Evolutionary conservation across 2,113 vertebrate genomes (phyloP), one percentile per base, ranked within the genome.

Genomic region (Micronycteris hirsuta): DNA sequence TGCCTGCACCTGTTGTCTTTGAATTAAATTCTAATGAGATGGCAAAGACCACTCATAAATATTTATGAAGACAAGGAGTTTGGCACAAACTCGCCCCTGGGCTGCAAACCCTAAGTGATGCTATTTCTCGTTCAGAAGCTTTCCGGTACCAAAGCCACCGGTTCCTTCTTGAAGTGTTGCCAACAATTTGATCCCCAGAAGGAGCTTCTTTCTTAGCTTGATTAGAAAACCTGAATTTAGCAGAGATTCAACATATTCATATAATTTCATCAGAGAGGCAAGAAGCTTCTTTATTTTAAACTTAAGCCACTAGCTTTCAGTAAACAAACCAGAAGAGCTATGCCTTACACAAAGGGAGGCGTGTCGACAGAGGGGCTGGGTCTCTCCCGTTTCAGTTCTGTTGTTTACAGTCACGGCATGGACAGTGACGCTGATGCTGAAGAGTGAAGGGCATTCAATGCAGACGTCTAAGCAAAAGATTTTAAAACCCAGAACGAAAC

Each of bases 1-100:
- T 43, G 33, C 67, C 71, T 95, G 94, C 97, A 97, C 96, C 96
- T 97, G 97, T 92, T 94, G 73, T 96, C 96, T 94, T 76, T 89
- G 91, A 95, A 91, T 96, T 91, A 65, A 47, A 95, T 97, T 97
- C 93, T 97, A 96, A 96, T 80, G 93, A 97, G 96, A 96, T 96
- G 97, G 96, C 94, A 96, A 89, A 71, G 73, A 96, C 58, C 31
- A 58, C 81, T 95, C 89, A 96, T 97, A 93, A 90, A 97, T 96
- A 97, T 96, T 96, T 77, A 97, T 96, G 86, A 95, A 52, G 85
- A 82, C 5, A 24, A 82, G 31, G 36, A 85, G 73, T 84, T 92
- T 96, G 97, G 97, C 95, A 89, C 88, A 43, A 31, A 19, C 24
- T 43, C 77, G 67, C 88, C 89, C 71, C 58, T n/a, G 41, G 71